Conservation (phyloP, 1,140 invertebrate species). For the Eurosta solidaginis region DNA sequence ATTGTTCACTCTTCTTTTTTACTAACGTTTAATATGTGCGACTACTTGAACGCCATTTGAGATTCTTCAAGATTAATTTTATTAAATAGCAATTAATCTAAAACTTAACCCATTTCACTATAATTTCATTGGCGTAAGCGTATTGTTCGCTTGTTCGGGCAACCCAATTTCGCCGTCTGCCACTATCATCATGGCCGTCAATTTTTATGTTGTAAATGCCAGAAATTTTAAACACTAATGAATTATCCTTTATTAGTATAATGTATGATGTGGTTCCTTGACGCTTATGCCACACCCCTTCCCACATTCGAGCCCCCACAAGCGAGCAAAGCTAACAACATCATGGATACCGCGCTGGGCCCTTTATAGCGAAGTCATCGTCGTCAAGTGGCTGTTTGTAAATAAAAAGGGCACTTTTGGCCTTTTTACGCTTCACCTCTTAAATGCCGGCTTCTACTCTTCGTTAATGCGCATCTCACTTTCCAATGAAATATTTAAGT, state of each 20-base stretch:
- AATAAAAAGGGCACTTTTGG: conserved; percentile 33
- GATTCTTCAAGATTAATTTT: not conserved
- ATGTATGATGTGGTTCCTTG: conserved; percentile 58
- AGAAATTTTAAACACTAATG: conserved; percentile 59
- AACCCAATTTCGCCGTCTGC: not conserved
- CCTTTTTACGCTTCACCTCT: not conserved
- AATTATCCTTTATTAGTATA: conserved; percentile 61
- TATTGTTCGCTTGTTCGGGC: not conserved
- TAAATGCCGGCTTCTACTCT: not conserved
- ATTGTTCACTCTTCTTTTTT: too few species aligned
- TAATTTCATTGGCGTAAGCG: too few species aligned
- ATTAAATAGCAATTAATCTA: conserved; percentile 21
- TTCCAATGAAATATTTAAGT: conserved; percentile 40
- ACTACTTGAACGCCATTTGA: not conserved
- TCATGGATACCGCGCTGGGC: not conserved
- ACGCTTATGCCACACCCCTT: not conserved
- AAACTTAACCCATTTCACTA: not conserved
- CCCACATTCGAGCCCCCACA: not conserved
- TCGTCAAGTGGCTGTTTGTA: conserved; percentile 18
- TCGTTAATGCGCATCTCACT: conserved; percentile 29
- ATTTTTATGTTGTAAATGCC: conserved; percentile 35
- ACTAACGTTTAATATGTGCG: too few species aligned
- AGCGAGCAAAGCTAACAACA: not conserved
- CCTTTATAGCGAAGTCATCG: not conserved
- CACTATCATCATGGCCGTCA: not conserved